Evolutionary conservation across 2,888 invertebrate species (phyloP).

Genomic region (Rhyacophila evoluta): DNA sequence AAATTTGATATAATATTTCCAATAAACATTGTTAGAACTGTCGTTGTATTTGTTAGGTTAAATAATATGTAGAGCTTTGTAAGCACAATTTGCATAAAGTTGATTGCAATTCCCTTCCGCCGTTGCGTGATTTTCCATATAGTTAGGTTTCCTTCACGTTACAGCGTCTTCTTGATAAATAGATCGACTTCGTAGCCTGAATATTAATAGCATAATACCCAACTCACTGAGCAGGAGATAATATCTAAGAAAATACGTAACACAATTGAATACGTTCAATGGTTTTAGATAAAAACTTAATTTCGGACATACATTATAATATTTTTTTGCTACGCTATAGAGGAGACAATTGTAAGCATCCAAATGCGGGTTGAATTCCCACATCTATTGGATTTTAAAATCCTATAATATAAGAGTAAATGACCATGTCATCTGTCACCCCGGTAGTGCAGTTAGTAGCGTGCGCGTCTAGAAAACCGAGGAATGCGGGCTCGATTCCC

Average conservation of each 20-base stretch:
- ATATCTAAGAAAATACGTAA: not conserved
- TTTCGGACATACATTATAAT: too few species aligned
- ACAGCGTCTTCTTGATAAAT: constrained; percentile 13
- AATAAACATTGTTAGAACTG: not conserved
- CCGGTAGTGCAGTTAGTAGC: too few species aligned
- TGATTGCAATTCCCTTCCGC: constrained; percentile 22
- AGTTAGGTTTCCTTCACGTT: constrained; percentile 26
- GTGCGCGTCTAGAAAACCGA: too few species aligned
- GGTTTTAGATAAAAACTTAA: too few species aligned
- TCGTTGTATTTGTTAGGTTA: not conserved
- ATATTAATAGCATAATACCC: constrained; percentile 36
- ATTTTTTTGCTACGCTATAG: too few species aligned
- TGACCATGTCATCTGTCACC: too few species aligned
- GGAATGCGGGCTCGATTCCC: too few species aligned
- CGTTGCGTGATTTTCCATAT: constrained; percentile 32
- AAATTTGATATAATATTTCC: not conserved
- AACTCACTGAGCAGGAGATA: constrained; percentile 5
- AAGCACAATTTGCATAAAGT: constrained; percentile 8
- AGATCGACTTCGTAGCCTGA: constrained; percentile 27
- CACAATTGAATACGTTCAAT: too few species aligned
- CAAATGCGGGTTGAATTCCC: too few species aligned
- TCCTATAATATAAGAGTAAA: too few species aligned
- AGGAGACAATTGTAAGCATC: too few species aligned
- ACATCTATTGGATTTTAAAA: too few species aligned
- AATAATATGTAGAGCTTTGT: not conserved